Conservation (phyloP, 2,113 vertebrate species). For the Fulmarus glacialis region DNA sequence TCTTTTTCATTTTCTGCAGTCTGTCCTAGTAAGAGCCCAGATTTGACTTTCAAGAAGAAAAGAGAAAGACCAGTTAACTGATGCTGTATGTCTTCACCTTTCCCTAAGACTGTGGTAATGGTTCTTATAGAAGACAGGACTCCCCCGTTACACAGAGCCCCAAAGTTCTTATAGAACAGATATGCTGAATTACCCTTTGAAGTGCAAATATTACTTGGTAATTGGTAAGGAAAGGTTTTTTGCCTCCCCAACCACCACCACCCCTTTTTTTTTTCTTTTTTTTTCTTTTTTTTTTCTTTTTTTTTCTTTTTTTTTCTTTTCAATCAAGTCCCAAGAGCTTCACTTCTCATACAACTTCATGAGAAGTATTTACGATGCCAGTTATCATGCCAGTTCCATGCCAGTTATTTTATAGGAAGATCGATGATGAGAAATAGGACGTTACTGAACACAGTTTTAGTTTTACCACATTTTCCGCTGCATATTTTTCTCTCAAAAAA, state of each 20-base stretch:
- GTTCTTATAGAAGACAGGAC: not conserved
- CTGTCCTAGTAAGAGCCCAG: not conserved
- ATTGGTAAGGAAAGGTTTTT: not conserved
- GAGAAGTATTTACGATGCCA: not conserved
- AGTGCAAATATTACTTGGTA: not conserved
- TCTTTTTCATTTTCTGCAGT: not conserved
- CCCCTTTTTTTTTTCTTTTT: rapidly evolving
- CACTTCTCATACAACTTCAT: not conserved
- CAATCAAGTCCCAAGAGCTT: not conserved
- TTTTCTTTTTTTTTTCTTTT: rapidly evolving
- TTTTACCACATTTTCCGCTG: not conserved
- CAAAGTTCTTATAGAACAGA: not conserved
- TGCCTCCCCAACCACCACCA: not conserved
- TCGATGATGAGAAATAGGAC: not conserved
- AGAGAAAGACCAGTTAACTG: not conserved
- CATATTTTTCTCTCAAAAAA: not conserved
- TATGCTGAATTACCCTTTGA: not conserved
- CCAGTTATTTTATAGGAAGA: not conserved
- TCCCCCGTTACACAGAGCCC: not conserved
- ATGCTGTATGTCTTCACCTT: not conserved
- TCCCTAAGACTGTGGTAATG: not conserved
- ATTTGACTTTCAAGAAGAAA: not conserved
- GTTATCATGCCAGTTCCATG: not conserved
- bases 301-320: not conserved
- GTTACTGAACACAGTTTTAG: not conserved